Evolutionary conservation across 2,113 vertebrate species (phyloP), one percentile per base, ranked within the genome.

Genomic region (Myodes glareolus): DNA sequence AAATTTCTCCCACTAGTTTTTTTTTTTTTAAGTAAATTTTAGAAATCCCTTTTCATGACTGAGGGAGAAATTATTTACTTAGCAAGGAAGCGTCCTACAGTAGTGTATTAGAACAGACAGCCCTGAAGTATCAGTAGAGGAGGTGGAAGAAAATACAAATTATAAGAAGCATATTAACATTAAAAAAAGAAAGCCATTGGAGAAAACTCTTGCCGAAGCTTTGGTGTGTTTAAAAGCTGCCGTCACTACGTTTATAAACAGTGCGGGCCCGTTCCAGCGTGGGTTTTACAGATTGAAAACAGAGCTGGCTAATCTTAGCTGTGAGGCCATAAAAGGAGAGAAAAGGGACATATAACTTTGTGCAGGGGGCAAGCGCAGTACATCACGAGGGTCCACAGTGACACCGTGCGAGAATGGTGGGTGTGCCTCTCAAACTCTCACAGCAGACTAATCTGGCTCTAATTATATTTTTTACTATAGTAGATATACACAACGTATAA

Each of bases 291-390:
- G 87, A 95, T 88, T 2, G 0, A 91, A 81, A 65, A 52, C 70
- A 87, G 78, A 0, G 10, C 2, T 89, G 19, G 72, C 82, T 95
- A 92, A 84, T 86, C 88, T 93, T 86, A 88, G 86, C 72, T 96
- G 97, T 36, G 75, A 82, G 61, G 87, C 97, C 96, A 97, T 97
- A 98, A 98, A 98, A 98, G 97, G 97, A 92, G 55, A 92, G 84
- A 84, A 88, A 31, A 25, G 68, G 78, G 78, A 96, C 39, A 52
- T 97, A 97, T 96, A 94, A 78, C 36, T 21, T 39, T 87, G 4
- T 87, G 4, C 58, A 68, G 29, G 23, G 80, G 70, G 5, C 58
- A 76, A 58, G 88, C 70, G 87, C 90, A 78, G 68, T 96, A 92
- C 92, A 91, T 96, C 96, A 91, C 0, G 1, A 76, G 19, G 39